Conservation (phyloP, 1,140 invertebrate species). For the Acromyrmex charruanus region DNA sequence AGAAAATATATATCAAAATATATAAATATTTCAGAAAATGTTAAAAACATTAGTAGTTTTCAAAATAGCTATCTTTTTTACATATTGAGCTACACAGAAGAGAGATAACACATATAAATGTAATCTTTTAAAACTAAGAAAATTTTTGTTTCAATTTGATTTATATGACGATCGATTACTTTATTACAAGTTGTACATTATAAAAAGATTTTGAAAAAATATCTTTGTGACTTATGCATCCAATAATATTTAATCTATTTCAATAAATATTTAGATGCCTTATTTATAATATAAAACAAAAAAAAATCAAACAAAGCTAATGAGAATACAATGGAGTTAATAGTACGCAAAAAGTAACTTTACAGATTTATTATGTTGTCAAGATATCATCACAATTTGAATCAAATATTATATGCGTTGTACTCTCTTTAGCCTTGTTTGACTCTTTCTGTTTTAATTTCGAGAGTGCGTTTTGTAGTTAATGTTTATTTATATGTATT, state of each 20-base stretch:
- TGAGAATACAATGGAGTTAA: no score
- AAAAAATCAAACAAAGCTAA: no score
- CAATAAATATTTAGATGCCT: no score
- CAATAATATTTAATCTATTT: no score
- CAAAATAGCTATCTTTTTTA: background rate
- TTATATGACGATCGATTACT: background rate
- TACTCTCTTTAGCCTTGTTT: no score
- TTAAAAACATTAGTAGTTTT: background rate
- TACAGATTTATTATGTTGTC: no score
- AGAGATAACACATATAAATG: background rate
- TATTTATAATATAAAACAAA: no score
- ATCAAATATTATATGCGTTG: no score
- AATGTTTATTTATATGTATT: background rate
- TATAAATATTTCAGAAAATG: background rate
- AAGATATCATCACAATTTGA: no score
- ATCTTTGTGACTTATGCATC: background rate
- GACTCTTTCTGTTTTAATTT: no score
- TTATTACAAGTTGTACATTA: background rate
- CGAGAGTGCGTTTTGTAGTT: no score
- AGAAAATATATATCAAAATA: constrained; percentile 75
- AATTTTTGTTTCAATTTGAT: constrained; percentile 4
- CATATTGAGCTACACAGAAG: background rate
- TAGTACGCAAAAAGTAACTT: no score
- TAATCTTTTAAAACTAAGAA: background rate
- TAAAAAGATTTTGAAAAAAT: background rate